Conservation (phyloP, 2,797 vertebrate genomes). For the Propithecus deckenii region DNA sequence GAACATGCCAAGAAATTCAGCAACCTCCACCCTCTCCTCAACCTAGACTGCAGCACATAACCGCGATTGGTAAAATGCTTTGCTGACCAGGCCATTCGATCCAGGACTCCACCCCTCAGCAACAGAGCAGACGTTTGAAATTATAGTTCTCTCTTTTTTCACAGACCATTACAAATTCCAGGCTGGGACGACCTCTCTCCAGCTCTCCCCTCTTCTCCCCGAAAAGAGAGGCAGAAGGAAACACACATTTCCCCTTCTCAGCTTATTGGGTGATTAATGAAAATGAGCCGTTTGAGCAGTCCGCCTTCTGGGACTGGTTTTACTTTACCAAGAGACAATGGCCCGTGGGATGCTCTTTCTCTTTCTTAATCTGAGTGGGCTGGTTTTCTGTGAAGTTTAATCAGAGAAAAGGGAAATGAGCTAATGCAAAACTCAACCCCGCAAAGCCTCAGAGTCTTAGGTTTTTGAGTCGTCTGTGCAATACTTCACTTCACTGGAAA, state of each 20-base stretch:
- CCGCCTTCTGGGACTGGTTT: not conserved
- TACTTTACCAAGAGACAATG: conserved; percentile 50
- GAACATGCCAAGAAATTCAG: not conserved
- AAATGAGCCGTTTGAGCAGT: not conserved
- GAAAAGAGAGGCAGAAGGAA: not conserved
- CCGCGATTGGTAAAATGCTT: not conserved
- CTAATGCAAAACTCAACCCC: conserved; percentile 36
- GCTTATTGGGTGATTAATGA: not conserved
- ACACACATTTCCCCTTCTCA: accelerated
- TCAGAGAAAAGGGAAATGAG: conserved; percentile 72
- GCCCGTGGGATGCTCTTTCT: not conserved
- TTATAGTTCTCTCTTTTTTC: not conserved
- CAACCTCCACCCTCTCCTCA: not conserved
- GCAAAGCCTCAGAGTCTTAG: conserved; percentile 35
- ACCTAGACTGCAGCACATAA: not conserved
- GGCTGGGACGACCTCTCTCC: not conserved
- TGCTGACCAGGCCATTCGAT: not conserved
- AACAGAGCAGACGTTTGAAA: not conserved
- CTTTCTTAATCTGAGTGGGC: conserved; percentile 8
- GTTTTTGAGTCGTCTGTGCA: conserved; percentile 38
- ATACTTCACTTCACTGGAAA: not conserved
- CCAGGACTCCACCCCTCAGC: not conserved
- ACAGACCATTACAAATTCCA: not conserved
- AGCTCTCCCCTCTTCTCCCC: not conserved
- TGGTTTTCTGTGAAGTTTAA: conserved; percentile 40